Evolutionary conservation across 2,888 invertebrate genomes (phyloP).

Genomic region (Metallyticus violacea): DNA sequence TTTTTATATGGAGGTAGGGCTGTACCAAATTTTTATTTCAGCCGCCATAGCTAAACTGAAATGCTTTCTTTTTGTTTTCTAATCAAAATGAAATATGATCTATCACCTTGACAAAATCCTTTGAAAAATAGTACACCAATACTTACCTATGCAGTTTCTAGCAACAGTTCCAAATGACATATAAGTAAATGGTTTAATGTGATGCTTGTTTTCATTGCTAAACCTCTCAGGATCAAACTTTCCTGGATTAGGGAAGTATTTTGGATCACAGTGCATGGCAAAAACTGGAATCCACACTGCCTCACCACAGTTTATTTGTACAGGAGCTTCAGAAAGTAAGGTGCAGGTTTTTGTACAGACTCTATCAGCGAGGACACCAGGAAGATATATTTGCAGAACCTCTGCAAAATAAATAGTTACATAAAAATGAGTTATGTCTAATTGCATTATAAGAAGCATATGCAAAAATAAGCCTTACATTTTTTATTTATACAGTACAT

Average conservation of each 20-base stretch:
- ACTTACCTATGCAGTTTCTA: constrained; percentile 59
- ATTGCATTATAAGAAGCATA: too few relatives aligned
- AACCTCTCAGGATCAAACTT: constrained; percentile 53
- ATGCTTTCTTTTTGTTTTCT: too few relatives aligned
- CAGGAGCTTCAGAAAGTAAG: neutral
- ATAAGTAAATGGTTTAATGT: constrained; percentile 50
- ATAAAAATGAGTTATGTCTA: too few relatives aligned
- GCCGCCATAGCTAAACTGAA: too few relatives aligned
- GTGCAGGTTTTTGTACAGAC: neutral
- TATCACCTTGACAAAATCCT: too few relatives aligned
- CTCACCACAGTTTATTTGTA: neutral
- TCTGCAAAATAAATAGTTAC: too few relatives aligned
- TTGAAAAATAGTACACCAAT: too few relatives aligned
- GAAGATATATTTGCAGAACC: neutral
- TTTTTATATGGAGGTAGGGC: too few relatives aligned
- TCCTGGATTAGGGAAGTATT: constrained; percentile 53
- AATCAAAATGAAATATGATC: too few relatives aligned
- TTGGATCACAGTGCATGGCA: constrained; percentile 52
- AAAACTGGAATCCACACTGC: constrained; percentile 43
- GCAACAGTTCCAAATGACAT: constrained; percentile 59
- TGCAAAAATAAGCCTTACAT: too few relatives aligned
- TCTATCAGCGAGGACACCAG: neutral
- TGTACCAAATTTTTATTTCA: too few relatives aligned
- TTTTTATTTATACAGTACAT: too few relatives aligned
- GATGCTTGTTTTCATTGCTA: constrained; percentile 54